Conservation (phyloP, 2,888 invertebrate genomes). For the Campoplex capitator region DNA sequence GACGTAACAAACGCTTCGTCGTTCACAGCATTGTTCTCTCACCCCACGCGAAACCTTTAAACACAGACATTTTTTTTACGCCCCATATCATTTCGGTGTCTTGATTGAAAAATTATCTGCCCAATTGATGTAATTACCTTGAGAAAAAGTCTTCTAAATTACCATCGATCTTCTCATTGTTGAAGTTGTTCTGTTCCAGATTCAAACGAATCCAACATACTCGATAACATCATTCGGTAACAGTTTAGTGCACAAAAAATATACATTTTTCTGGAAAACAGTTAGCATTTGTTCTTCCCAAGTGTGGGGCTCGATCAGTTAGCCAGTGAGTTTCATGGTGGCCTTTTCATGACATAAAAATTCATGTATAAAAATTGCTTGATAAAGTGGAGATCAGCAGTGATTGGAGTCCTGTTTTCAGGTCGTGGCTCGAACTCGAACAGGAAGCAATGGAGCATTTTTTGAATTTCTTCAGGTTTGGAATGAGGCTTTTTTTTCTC, state of each 20-base stretch:
- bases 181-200: background rate
- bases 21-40: background rate
- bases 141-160: background rate
- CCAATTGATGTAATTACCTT: background rate
- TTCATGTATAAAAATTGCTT: background rate
- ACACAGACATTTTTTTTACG: no score
- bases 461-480: background rate
- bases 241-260: no score
- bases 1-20: background rate
- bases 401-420: constrained; percentile 54
- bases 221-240: no score
- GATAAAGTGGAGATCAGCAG: constrained; percentile 13
- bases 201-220: no score
- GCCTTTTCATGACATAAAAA: background rate
- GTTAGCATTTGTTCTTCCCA: background rate
- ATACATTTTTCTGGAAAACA: background rate
- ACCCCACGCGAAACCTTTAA: background rate
- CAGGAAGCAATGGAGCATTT: background rate
- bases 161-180: background rate
- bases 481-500: background rate
- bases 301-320: background rate
- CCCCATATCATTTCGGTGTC: no score
- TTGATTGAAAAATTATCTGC: background rate
- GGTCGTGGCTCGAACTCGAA: constrained; percentile 57
- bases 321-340: background rate